Conservation (phyloP, 2,113 vertebrate species). For the Antechinus flavipes region DNA sequence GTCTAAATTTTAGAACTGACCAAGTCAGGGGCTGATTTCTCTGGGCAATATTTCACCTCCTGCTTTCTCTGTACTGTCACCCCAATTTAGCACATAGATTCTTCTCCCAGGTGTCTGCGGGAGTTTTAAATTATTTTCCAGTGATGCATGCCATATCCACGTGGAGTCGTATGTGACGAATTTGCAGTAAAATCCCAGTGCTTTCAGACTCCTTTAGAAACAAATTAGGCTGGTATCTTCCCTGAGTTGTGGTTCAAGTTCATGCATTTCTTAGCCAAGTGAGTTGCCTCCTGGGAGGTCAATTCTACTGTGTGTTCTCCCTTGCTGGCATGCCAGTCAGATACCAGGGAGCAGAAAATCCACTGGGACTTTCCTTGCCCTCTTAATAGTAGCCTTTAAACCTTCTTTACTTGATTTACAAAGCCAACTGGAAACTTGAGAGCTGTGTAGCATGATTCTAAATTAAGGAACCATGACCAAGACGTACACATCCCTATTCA, state of each 20-base stretch:
- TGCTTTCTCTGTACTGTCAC: conserved; percentile 72
- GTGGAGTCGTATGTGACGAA: conserved; percentile 42
- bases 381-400: conserved; percentile 28
- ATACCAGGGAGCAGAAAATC: conserved; percentile 47
- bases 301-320: conserved; percentile 41
- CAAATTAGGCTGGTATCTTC: conserved; percentile 62
- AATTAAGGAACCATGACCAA: conserved; percentile 58
- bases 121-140: conserved; percentile 62
- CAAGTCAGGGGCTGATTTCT: conserved; percentile 63
- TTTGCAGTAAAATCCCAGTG: conserved; percentile 62
- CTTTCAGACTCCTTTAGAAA: conserved; percentile 37
- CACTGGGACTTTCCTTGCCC: background rate
- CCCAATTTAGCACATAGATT: conserved; percentile 61
- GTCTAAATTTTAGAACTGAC: conserved; percentile 73
- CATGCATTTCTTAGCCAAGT: conserved; percentile 47
- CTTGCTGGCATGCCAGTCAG: conserved; percentile 25
- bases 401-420: conserved; percentile 28
- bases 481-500: conserved; percentile 62
- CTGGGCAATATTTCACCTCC: conserved; percentile 59
- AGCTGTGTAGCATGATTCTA: conserved; percentile 26
- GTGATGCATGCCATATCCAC: conserved; percentile 59
- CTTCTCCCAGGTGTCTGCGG: conserved; percentile 41
- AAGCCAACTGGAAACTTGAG: background rate
- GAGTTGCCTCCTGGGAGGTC: conserved; percentile 17
- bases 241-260: conserved; percentile 58